A percentile compares a stretch with the other conserved stretches of the same genome.
Evolutionary conservation across 1,140 invertebrate genomes (phyloP).

Genomic region (Homarus americanus): DNA sequence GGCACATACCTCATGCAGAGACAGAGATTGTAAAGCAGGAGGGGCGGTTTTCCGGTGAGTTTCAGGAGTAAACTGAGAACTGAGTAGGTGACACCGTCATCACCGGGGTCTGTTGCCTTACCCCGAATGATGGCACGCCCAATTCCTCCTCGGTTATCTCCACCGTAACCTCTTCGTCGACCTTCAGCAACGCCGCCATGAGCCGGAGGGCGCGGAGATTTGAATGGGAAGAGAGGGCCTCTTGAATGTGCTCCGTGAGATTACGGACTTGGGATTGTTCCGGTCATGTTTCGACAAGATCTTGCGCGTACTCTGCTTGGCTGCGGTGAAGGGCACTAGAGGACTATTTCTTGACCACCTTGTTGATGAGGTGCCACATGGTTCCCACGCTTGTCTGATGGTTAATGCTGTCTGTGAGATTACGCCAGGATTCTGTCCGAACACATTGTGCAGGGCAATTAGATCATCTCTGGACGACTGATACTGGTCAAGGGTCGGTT

Average conservation of each 20-base stretch:
- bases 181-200: background rate
- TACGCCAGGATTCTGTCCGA: no score
- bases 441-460: no score
- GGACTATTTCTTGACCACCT: background rate
- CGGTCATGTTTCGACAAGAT: no score
- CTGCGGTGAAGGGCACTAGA: background rate
- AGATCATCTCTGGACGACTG: no score
- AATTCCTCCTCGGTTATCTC: constrained; percentile 2
- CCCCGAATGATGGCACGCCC: background rate
- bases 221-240: background rate
- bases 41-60: background rate
- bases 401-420: no score
- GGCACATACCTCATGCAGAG: background rate
- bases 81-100: no score
- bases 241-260: background rate
- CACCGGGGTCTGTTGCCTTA: background rate
- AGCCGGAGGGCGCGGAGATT: background rate
- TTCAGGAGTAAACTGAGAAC: no score
- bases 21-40: no score
- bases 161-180: background rate
- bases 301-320: background rate
- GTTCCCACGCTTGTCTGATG: no score
- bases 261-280: background rate
- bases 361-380: no score
- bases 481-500: background rate